Base-by-base conservation (phyloP, 2,888 invertebrate species). In the Bombylius discolor region DNA sequence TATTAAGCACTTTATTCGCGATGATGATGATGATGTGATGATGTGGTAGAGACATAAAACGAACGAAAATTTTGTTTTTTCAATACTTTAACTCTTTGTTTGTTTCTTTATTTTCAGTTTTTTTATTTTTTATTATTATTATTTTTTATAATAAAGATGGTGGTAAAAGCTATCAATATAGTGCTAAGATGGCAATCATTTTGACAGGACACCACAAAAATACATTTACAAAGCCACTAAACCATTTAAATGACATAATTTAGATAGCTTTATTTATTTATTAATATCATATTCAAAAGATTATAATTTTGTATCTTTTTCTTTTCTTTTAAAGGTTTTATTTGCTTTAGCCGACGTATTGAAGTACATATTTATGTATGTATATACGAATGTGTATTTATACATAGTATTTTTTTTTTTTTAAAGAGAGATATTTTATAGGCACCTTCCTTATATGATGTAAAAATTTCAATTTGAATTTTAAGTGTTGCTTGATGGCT, bases 161-260 rank as follows among this genome's bases (percentile, higher is more conserved):
- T 42, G 12, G 11, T 42, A 11, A 4, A 11, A 42, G 23, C 39
- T 42, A 42, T 42, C 39, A 11, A 42, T 42, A 42, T 46, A 55
- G 55, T 55, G 50, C 55, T 45, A 55, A 55, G 46, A 50, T 45
- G 55, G 51, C 47, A 50, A 47, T 55, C 47, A 23, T n/a, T 47
- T 23, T 13, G 39, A 36, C 45, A 36, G 33, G 12, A 47, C 45
- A 47, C 55, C 46, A 13, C 44, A 39, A 50, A 50, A 55, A 47
- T 55, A 39, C 55, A 55, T 46, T 55, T 50, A 31, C 31, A 36
- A 14, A 36, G 45, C 50, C 50, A 50, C 47, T 55, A 50, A 55
- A 50, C 50, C 46, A 55, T 55, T 33, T 32, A 44, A 46, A 55
- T 50, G 55, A 55, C 55, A 55, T 55, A 55, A 55, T 55, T 55